phyloP scores from a whole-genome alignment of 2,888 invertebrate genomes.

The Leptopilina syphax region DNA sequence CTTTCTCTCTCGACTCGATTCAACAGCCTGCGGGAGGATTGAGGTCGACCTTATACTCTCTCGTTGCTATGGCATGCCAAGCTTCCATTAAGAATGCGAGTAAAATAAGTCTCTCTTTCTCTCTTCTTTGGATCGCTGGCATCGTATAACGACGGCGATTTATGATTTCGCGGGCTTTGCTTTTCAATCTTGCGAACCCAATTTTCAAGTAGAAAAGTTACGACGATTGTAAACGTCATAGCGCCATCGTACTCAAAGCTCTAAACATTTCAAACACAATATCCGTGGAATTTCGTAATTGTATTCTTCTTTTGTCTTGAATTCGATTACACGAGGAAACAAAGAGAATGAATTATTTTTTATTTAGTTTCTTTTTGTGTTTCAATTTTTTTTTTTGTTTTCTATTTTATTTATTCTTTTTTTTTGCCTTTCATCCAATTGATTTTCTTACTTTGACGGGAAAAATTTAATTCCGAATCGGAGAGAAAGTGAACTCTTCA shows the following conservation, averaged over 20 bases:
- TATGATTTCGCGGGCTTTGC: conserved; percentile 55
- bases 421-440: conserved; percentile 15
- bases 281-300: conserved; percentile 23
- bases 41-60: conserved; percentile 62
- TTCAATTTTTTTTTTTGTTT: too few relatives aligned
- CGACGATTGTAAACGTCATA: conserved; percentile 29
- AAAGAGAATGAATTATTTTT: conserved; percentile 2
- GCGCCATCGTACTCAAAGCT: not conserved
- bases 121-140: conserved; percentile 55
- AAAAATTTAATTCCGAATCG: conserved; percentile 9
- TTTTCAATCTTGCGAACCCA: conserved; percentile 47
- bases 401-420: not conserved
- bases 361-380: too few relatives aligned
- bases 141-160: conserved; percentile 57
- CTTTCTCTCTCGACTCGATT: conserved; percentile 46
- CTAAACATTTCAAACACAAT: conserved; percentile 15
- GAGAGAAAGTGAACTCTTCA: not conserved
- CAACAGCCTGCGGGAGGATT: conserved; percentile 63
- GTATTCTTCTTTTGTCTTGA: conserved; percentile 22
- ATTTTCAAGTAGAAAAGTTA: conserved; percentile 40
- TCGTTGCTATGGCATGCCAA: conserved; percentile 60
- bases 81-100: conserved; percentile 68
- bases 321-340: conserved; percentile 9
- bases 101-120: conserved; percentile 64
- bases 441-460: not conserved